Conservation (phyloP, 2,113 vertebrate genomes). For the Alexandromys fortis region DNA sequence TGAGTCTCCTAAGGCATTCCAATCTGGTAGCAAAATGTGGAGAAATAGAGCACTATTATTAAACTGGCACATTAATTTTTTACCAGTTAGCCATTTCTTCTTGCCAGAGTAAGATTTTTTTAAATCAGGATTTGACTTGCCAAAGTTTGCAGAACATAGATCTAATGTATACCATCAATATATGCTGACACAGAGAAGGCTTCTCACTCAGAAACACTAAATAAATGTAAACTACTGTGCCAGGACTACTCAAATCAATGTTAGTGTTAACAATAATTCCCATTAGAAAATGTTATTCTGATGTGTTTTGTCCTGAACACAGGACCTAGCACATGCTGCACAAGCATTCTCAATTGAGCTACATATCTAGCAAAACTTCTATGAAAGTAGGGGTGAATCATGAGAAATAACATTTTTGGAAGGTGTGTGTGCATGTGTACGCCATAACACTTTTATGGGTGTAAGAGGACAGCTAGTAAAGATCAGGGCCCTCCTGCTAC, state of each 20-base stretch:
- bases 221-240: neutral
- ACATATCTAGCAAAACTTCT: neutral
- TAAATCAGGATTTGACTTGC: neutral
- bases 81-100: neutral
- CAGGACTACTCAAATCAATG: neutral
- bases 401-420: neutral
- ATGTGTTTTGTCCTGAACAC: neutral
- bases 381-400: neutral
- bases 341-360: neutral
- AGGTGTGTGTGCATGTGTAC: neutral
- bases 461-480: neutral
- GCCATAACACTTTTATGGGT: neutral
- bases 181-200: neutral
- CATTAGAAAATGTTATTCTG: neutral
- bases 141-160: neutral
- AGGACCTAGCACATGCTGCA: neutral
- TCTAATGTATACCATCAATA: neutral
- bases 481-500: too few species aligned
- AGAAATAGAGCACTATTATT: neutral
- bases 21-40: neutral
- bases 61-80: neutral
- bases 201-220: neutral
- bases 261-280: neutral
- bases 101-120: neutral
- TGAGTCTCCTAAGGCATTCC: neutral